Evolutionary conservation across 2,888 invertebrate genomes (phyloP), one percentile per base, ranked within the genome.

Genomic region (Dolichopus griseipennis): DNA sequence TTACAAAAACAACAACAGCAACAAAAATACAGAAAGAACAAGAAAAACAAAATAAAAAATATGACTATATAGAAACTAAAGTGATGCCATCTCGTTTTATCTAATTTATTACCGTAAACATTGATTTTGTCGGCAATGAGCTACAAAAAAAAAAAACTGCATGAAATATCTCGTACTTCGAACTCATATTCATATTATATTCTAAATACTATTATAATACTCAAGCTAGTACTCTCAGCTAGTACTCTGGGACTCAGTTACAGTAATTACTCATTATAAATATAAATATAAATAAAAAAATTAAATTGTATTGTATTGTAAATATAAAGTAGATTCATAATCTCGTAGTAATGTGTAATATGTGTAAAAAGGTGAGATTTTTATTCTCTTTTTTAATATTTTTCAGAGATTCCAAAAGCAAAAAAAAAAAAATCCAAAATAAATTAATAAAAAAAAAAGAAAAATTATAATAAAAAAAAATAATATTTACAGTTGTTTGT

Each of bases 61-160:
- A n/a, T n/a, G n/a, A n/a, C n/a, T n/a, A n/a, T n/a, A n/a, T n/a
- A n/a, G n/a, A 52, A 52, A 52, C 52, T n/a, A 52, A 64, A 69
- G 67, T 69, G 69, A 68, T 70, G 69, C 70, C 69, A 69, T 73
- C 73, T 72, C 73, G 69, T 72, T 73, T 68, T 67, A 69, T 69
- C 72, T 70, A 71, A 72, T 73, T 70, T 73, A 71, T 71, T 68
- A 67, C 66, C 68, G 64, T n/a, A 68, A 70, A 71, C 71, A 69
- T 67, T 68, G 71, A 71, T 71, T 72, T 70, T 69, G 64, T 37
- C 64, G 64, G n/a, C 37, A 64, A 52, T 63, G 64, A 20, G 20
- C 10, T 34, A 37, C 12, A 64, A 27, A n/a, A n/a, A n/a, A n/a
- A n/a, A n/a, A n/a, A n/a, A 64, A 64, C 15, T 37, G n/a, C 7